Evolutionary conservation across 2,113 vertebrate genomes (phyloP), one percentile per base, ranked within the genome.

Genomic region (Hoplias malabaricus): DNA sequence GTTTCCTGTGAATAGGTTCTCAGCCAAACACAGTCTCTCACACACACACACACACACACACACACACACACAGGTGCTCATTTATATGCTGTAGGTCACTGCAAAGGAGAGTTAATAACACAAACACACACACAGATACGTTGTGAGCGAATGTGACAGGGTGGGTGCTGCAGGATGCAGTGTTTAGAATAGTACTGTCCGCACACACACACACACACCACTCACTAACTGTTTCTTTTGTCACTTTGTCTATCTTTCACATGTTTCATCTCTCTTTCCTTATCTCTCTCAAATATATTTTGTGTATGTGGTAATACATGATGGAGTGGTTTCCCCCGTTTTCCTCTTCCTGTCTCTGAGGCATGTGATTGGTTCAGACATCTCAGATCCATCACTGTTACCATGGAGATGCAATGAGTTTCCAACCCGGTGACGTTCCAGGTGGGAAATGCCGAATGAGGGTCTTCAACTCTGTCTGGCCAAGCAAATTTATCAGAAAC

Each of bases 91-190:
- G 69, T 69, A 67, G 69, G 69, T 79, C 57, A 46, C 34, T 42
- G 4, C 46, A 57, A 14, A 34, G 48, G 1, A 16, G 11, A 38
- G 73, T 80, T 76, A 54, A 27, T 2, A 14, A 13, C 27, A 54
- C 27, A 21, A 19, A 34, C 46, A 34, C 46, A 34, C 48, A 36
- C 48, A 36, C 14, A 63, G 21, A 53, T 65, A 48, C 34, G 84
- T 88, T 90, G 89, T 93, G 93, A 94, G 90, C 86, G 86, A 86
- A 86, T 77, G 80, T 90, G 92, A 91, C 90, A 93, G 89, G 86
- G 82, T 83, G 86, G 90, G 90, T 89, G 88, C 90, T 86, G 85
- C 86, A 79, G 91, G 89, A 85, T 71, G n/a, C 91, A 84, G 79
- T 81, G 89, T 83, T 80, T 88, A 84, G 89, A 91, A 90, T 85